These are phyloP conservation scores for Autographa gamma DNA, from an alignment of 2,888 invertebrate species.

Conservation along the genomic window DNA sequence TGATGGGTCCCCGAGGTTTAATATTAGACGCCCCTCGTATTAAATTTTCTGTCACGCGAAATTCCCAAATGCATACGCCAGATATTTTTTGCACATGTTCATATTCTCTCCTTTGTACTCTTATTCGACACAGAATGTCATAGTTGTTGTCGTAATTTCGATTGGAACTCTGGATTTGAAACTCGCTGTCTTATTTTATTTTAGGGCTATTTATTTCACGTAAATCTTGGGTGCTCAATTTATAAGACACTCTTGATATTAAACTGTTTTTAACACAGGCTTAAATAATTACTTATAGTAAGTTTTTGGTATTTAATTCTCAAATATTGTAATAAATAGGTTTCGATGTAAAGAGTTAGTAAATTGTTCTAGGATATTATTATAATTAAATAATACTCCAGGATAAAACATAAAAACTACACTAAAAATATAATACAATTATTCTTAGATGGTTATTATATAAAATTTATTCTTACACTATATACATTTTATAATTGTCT, in stretches of 20 bases:
- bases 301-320: no score
- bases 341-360: no score
- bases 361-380: no score
- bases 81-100: slow-evolving; percentile 89
- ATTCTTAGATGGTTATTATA: no score
- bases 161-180: slow-evolving; percentile 72
- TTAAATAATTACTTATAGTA: no score
- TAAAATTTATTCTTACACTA: not conserved
- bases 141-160: slow-evolving; percentile 72
- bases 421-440: no score
- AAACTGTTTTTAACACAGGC: no score
- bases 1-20: slow-evolving; percentile 89
- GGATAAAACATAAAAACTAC: no score
- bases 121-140: slow-evolving; percentile 87
- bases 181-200: slow-evolving; percentile 52
- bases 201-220: not conserved
- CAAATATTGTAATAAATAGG: no score
- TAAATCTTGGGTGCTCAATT: not conserved
- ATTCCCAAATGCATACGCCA: slow-evolving; percentile 88
- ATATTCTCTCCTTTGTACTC: slow-evolving; percentile 83
- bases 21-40: slow-evolving; percentile 89
- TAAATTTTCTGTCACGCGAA: slow-evolving; percentile 89
- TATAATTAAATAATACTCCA: no score
- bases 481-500: not conserved
- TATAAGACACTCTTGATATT: no score